These are phyloP conservation scores for Lacerta agilis DNA, from an alignment of 2,797 vertebrate genomes.

Conservation along the genomic window DNA sequence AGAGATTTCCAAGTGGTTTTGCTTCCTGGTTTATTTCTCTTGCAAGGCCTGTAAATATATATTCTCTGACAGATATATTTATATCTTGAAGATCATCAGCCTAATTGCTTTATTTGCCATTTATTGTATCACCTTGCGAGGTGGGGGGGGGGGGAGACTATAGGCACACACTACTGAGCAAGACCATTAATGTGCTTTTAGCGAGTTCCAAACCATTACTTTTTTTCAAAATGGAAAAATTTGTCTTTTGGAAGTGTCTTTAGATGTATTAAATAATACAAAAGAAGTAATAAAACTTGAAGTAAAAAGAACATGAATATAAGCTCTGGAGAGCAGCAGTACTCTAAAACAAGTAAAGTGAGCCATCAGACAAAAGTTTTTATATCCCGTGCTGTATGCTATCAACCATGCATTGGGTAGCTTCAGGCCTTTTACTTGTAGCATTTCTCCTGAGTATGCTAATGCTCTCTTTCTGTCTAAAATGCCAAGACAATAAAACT, in stretches of 20 bases:
- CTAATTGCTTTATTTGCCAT: conserved; percentile 73
- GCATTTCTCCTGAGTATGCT: conserved; percentile 78
- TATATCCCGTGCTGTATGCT: conserved; percentile 84
- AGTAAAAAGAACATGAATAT: conserved; percentile 86
- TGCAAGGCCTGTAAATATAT: conserved; percentile 49
- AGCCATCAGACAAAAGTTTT: conserved; percentile 86
- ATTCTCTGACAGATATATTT: conserved; percentile 56
- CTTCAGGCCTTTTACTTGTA: conserved; percentile 83
- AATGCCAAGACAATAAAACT: conserved; percentile 82
- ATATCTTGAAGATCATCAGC: conserved; percentile 54
- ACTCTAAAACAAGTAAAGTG: conserved; percentile 80
- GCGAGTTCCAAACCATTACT: conserved; percentile 82
- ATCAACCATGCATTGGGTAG: conserved; percentile 82
- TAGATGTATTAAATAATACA: conserved; percentile 95
- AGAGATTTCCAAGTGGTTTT: conserved; percentile 64
- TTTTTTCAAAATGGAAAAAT: conserved; percentile 95
- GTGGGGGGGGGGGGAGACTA: conserved; percentile 59
- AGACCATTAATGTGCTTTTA: conserved; percentile 75
- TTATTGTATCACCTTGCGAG: conserved; percentile 68
- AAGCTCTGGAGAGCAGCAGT: conserved; percentile 83
- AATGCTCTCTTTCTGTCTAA: conserved; percentile 78
- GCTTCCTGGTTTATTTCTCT: conserved; percentile 52
- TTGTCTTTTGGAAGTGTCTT: conserved; percentile 89
- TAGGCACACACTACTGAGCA: conserved; percentile 41
- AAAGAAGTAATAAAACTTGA: conserved; percentile 87